A percentile compares a stretch with the other conserved stretches of the same genome.
Evolutionary conservation across 2,113 vertebrate species (phyloP).

Genomic region (Brevimyrus niger): DNA sequence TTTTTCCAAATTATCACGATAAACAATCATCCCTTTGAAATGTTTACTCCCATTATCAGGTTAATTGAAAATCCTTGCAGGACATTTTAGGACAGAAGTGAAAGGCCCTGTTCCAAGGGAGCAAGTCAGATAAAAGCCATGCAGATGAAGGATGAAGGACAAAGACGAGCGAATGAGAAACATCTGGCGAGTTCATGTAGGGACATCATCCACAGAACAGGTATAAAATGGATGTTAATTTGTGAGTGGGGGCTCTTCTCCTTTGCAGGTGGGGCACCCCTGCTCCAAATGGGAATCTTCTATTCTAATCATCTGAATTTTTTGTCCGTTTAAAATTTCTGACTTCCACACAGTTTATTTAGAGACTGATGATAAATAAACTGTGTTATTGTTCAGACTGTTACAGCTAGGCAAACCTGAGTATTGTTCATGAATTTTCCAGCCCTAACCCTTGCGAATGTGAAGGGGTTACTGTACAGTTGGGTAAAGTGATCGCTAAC

Average conservation of each 20-base stretch:
- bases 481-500: not conserved
- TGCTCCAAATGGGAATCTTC: not conserved
- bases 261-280: not conserved
- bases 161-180: not conserved
- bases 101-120: too few species aligned
- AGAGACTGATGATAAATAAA: not conserved
- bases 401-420: not conserved
- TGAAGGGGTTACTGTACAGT: not conserved
- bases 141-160: not conserved
- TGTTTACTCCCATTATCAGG: not conserved
- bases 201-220: not conserved
- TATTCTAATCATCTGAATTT: not conserved
- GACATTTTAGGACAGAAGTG: too few species aligned
- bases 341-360: not conserved
- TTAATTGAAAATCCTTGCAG: too few species aligned
- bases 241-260: not conserved
- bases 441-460: not conserved
- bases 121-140: too few species aligned
- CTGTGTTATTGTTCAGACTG: not conserved
- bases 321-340: not conserved
- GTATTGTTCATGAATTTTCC: not conserved
- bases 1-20: not conserved
- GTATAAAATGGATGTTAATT: not conserved
- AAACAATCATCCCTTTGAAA: not conserved
- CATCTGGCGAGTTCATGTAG: not conserved